Evolutionary conservation across 2,113 vertebrate genomes (phyloP), one percentile per base, ranked within the genome.

Genomic region (Mastomys coucha): DNA sequence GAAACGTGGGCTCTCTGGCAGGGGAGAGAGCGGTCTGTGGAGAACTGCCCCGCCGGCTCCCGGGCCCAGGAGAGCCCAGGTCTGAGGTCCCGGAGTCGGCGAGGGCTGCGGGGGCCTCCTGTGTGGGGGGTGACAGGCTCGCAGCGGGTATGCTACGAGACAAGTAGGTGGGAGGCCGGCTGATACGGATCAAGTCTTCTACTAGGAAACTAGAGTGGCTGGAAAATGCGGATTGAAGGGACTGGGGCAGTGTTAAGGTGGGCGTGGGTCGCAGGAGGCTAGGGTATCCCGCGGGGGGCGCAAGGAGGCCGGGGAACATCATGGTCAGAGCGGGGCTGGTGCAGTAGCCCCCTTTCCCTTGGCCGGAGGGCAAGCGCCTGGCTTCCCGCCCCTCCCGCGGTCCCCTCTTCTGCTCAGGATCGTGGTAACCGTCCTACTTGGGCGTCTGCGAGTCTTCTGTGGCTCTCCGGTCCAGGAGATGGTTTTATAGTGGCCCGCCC

Each of bases 231-330:
- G 99, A 98, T 33, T 99, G 99, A 53, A 99, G 98, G 94, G 98
- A 98, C 70, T 99, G 98, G 60, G 99, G 99, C 97, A 99, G 97
- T 72, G 99, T 99, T 96, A 99, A 98, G 92, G 99, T 99, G 49
- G 99, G 98, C 0, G 99, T 99, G 4, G 99, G 99, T 49, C 99
- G 99, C 96, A 99, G 98, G 58, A 99, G 98, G 90, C 98, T 99
- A 69, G 99, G 99, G 96, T 99, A 99, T 97, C 99, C 99, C 22
- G 99, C 99, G 72, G 99, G 99, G 69, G 99, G 99, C 45, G 99
- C 99, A 89, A 99, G 98, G 82, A 99, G 99, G 98, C 99, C 99
- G 86, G 99, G 99, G 98, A 99, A 99, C 99, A 99, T 99, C 99
- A 99, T 99, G 97, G 95, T 98, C 93, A 89, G 86, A 98, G 98